phyloP scores from a whole-genome alignment of 1,140 invertebrate species.

The Papilio aristodemus region DNA sequence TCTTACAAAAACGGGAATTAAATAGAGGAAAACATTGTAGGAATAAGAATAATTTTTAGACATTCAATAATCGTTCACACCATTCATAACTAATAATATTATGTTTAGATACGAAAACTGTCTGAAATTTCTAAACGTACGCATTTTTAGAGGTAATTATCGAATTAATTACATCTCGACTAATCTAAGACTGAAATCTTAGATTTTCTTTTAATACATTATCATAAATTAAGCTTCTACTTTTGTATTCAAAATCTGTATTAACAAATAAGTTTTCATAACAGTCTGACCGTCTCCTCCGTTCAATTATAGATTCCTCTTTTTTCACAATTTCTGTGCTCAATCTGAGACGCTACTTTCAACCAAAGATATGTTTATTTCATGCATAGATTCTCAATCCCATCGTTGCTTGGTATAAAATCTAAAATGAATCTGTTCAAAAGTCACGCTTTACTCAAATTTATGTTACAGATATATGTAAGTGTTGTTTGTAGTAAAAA shows the following conservation, averaged over 20 bases:
- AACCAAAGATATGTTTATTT: constrained; percentile 49
- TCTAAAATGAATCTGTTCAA: constrained; percentile 42
- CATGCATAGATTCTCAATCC: constrained; percentile 42
- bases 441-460: constrained; percentile 40
- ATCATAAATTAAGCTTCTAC: background rate
- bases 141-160: no score
- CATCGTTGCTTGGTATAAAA: constrained; percentile 42
- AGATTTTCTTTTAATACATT: no score
- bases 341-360: constrained; percentile 34
- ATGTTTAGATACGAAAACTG: no score
- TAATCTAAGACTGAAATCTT: no score
- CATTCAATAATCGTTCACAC: no score
- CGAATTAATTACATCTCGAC: no score
- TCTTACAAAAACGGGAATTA: no score
- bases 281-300: background rate
- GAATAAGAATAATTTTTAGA: no score
- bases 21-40: no score
- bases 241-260: background rate
- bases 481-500: background rate
- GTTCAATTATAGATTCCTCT: constrained; percentile 18
- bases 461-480: constrained; percentile 35
- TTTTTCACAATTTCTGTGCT: constrained; percentile 21
- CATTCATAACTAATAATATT: no score
- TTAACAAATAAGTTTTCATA: constrained; percentile 13
- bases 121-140: no score